Base-by-base conservation (phyloP, 2,113 vertebrate genomes). In the Fukomys damarensis region DNA sequence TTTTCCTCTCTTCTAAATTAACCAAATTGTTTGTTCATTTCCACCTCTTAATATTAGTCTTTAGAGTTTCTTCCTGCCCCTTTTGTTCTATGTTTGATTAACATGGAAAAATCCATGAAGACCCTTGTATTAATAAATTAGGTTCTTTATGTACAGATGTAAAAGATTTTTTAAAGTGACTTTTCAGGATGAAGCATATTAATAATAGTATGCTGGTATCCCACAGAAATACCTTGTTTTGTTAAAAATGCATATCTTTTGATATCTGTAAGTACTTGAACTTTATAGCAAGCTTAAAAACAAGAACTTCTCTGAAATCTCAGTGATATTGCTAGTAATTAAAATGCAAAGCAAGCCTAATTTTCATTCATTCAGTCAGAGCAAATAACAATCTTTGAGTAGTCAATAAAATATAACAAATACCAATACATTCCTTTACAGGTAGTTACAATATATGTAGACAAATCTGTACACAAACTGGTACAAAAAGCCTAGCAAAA, bases 161-260 rank as follows among this genome's bases (percentile, higher is more conserved):
- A 88, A 74, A 93, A 68, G 5, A 17, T 16, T 54, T 72, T 84
- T 56, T 54, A 32, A 38, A 86, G 59, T 94, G 66, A 38, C 46
- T 92, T 92, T 46, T 1, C 2, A 77, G 43, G 10, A 83, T 58
- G 61, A 77, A 84, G 6, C 38, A 56, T 41, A 1, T 76, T 84
- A 90, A 38, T 84, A 89, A 38, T 41, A 68, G 38, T 72, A 41
- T 81, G 66, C 20, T 82, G 4, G 74, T 94, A 86, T 96, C 65
- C 49, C 10, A 76, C 16, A 38, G 52, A 66, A 59, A 38, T 26
- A 84, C n/a, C n/a, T 49, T 83, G 68, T 16, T 70, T 52, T 43
- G 3, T 66, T 84, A 41, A 41, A 77, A 74, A 20, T 66, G 16
- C 35, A 82, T n/a, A 49, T n/a, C 49, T n/a, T 13, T 86, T 90